Evolutionary conservation across 2,888 invertebrate species (phyloP), one percentile per base, ranked within the genome.

Genomic region (Papilio demoleus): DNA sequence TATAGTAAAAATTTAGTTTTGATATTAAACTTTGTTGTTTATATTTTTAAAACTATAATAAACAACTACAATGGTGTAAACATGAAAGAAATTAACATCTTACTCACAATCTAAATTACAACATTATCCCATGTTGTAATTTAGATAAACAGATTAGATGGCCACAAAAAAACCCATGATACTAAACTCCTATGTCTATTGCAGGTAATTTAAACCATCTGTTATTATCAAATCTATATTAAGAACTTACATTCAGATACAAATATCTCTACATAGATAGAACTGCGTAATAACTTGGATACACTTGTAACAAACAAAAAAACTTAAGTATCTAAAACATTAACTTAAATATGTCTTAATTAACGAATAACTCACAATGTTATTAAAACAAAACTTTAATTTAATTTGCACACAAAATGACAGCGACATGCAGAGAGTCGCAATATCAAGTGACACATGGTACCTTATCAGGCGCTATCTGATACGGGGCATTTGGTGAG

Each of bases 401-500:
- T 53, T 27, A 53, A 27, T 53, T 53, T 27, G 27, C 53, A 27
- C 27, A 53, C 27, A 27, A n/a, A 53, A 53, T 24, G 6, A 53
- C 53, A 27, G 53, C 53, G 27, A 4, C 24, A 8, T 27, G 24
- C n/a, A 53, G n/a, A 27, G 27, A 59, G 58, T 9, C 11, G 31
- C 36, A 17, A 12, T 58, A 22, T 59, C 58, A 4, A 59, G 58
- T 59, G 58, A 59, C 34, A 36, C 36, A 59, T 17, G 19, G 9
- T 6, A 5, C 31, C 14, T 62, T 65, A 65, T 75, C 72, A 71
- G 34, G 70, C 77, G 86, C 81, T 83, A 87, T 74, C 70, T 78
- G 85, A 86, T 87, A 86, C 77, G 74, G 86, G 86, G 87, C 87
- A 85, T 84, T 75, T 64, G 70, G 73, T 78, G 79, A 82, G 73